phyloP scores from a whole-genome alignment of 1,140 invertebrate genomes.

The Leptinotarsa defecta region DNA sequence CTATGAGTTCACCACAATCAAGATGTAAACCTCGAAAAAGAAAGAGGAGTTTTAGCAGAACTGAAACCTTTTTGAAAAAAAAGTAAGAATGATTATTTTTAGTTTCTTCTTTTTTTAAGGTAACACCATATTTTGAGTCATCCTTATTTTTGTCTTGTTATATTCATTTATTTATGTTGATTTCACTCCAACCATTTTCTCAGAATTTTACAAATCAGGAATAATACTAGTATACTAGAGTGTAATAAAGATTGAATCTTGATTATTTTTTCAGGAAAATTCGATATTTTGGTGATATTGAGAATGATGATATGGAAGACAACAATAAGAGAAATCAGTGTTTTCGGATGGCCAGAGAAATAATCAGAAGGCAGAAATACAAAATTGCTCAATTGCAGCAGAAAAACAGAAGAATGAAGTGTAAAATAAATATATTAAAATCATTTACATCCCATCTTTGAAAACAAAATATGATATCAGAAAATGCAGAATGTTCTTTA shows the following conservation, averaged over 20 bases:
- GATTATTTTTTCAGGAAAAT: neutral
- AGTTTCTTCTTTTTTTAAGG: neutral
- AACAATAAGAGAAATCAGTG: neutral
- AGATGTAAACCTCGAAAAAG: too few relatives aligned
- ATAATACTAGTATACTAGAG: too few relatives aligned
- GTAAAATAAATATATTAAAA: neutral
- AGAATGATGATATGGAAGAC: neutral
- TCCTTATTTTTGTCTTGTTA: neutral
- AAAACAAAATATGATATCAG: neutral
- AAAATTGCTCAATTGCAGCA: neutral
- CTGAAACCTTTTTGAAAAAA: too few relatives aligned
- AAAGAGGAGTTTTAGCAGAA: too few relatives aligned
- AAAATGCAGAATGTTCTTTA: neutral
- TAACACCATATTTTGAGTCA: neutral
- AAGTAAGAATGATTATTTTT: neutral
- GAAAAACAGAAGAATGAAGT: neutral
- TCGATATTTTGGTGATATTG: constrained; percentile 3
- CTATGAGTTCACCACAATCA: too few relatives aligned
- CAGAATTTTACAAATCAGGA: neutral
- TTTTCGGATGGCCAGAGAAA: constrained; percentile 5
- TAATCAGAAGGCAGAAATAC: neutral
- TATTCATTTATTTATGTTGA: neutral
- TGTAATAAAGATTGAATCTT: neutral
- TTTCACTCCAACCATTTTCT: neutral
- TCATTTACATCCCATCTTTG: neutral